These are phyloP conservation scores for Gymnocheta viridis DNA, from an alignment of 2,888 invertebrate genomes.

Conservation along the genomic window DNA sequence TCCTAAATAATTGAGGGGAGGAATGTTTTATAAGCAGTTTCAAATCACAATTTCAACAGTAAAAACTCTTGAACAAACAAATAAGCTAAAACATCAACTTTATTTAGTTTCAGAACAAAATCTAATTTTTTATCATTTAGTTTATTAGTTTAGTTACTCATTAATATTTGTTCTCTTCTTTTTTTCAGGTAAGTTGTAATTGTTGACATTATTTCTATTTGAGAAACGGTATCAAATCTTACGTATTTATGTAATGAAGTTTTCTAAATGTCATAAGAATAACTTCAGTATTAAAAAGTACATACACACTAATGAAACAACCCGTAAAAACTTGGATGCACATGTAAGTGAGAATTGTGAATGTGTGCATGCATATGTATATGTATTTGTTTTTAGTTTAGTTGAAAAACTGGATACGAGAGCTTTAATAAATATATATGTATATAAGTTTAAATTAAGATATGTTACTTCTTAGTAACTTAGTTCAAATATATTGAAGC, in stretches of 20 bases:
- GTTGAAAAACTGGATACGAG: too few relatives aligned
- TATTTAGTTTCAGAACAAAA: background rate
- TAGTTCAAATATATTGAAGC: too few relatives aligned
- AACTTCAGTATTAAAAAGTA: background rate
- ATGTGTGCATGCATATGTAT: too few relatives aligned
- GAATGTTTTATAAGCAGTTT: background rate
- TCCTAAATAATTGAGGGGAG: background rate
- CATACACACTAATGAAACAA: background rate
- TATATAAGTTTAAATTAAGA: too few relatives aligned
- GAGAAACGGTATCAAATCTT: background rate
- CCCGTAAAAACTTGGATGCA: background rate
- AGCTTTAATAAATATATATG: too few relatives aligned
- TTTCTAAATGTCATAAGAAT: background rate
- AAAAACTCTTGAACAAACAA: too few relatives aligned
- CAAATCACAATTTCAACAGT: too few relatives aligned
- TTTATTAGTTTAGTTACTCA: conserved; percentile 2
- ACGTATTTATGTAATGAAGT: background rate
- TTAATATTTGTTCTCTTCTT: conserved; percentile 20
- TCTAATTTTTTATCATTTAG: background rate
- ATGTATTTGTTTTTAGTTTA: too few relatives aligned
- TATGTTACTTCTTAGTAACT: too few relatives aligned
- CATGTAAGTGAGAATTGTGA: background rate
- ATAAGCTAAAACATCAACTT: too few relatives aligned
- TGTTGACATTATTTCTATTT: conserved; percentile 4
- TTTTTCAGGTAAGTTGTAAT: conserved; percentile 53